Conservation (phyloP, 2,797 vertebrate genomes). For the Psittacula echo region DNA sequence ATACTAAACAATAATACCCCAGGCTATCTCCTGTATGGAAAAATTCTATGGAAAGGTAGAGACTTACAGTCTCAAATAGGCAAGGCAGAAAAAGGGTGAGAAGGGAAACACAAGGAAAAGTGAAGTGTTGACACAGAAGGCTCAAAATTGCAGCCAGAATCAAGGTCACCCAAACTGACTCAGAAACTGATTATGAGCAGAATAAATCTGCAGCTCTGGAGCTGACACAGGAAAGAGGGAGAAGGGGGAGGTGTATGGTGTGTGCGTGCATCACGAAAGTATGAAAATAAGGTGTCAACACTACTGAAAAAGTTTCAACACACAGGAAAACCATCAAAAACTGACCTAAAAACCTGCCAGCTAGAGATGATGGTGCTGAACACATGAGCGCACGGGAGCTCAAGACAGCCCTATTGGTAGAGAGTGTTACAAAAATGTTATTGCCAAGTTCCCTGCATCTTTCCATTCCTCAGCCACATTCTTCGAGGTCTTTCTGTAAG, state of each 20-base stretch:
- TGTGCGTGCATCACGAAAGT: not conserved
- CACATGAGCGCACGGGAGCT: fast-evolving
- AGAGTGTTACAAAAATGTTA: not conserved
- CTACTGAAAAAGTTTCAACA: not conserved
- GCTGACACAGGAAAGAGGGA: fast-evolving
- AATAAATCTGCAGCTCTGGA: not conserved
- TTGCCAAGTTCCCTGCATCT: not conserved
- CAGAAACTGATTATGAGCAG: not conserved
- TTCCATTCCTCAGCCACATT: not conserved
- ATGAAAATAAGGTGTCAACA: not conserved
- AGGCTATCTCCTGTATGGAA: not conserved
- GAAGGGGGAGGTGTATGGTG: not conserved
- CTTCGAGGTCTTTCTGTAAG: not conserved
- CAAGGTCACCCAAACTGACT: conserved; percentile 23
- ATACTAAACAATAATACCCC: not conserved
- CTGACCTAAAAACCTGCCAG: not conserved
- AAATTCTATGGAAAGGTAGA: not conserved
- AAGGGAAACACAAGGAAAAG: not conserved
- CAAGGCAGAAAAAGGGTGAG: not conserved
- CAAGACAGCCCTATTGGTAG: fast-evolving
- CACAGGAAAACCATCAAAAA: not conserved
- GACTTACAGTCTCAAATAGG: not conserved
- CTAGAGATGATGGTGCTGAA: not conserved
- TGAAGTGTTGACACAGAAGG: not conserved
- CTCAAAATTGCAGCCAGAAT: not conserved